phyloP scores from a whole-genome alignment of 2,797 vertebrate species.

The Varecia variegata region DNA sequence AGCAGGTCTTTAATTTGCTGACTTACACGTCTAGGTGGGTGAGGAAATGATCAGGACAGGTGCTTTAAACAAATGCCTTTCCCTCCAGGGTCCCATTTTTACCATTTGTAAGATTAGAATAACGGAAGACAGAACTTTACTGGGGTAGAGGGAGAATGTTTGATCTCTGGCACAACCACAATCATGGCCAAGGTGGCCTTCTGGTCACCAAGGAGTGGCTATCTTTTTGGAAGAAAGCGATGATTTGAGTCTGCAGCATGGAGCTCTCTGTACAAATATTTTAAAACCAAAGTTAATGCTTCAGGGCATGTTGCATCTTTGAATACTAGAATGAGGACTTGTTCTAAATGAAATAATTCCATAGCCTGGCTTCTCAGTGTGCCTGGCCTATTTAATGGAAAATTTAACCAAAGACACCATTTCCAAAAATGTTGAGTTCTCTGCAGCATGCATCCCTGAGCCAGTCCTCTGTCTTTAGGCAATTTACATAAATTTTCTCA shows the following conservation, averaged over 20 bases:
- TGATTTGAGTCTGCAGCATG: neutral
- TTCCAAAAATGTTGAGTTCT: neutral
- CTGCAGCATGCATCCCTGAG: neutral
- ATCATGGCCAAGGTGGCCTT: neutral
- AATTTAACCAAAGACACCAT: neutral
- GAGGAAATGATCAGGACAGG: neutral
- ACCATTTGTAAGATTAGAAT: neutral
- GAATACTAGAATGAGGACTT: neutral
- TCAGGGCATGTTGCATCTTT: neutral
- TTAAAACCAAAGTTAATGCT: neutral
- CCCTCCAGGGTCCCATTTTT: neutral
- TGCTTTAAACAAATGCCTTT: neutral
- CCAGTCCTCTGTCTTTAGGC: neutral
- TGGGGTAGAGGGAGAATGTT: neutral
- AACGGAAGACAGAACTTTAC: neutral
- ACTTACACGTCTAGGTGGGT: neutral
- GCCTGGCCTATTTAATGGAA: neutral
- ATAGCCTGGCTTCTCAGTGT: neutral
- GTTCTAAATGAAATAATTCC: neutral
- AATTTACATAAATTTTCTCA: neutral
- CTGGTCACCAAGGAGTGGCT: neutral
- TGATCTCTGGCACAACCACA: neutral
- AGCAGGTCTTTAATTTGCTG: neutral
- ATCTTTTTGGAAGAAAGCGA: neutral
- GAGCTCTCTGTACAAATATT: neutral